Evolutionary conservation across 2,113 vertebrate species (phyloP).

Genomic region (Mustelus asterias): DNA sequence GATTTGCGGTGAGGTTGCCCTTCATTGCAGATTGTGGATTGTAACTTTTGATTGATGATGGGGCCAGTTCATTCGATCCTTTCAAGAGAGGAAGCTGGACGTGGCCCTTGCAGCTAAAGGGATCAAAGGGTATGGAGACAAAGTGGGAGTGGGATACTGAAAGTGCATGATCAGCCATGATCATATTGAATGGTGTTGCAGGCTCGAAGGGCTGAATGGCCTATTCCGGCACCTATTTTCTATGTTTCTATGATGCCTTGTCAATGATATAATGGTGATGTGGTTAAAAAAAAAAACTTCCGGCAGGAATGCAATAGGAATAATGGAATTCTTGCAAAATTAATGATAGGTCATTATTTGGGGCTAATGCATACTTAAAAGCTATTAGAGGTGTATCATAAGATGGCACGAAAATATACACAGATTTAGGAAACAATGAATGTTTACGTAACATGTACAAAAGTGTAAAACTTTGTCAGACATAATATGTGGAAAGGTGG

Average conservation of each 20-base stretch:
- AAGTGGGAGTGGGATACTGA: no score
- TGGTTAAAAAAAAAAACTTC: not conserved
- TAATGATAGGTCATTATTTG: not conserved
- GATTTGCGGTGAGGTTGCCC: not conserved
- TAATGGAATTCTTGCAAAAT: not conserved
- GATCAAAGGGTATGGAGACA: no score
- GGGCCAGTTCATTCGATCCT: no score
- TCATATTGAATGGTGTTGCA: no score
- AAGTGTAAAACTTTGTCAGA: not conserved
- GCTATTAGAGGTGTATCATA: not conserved
- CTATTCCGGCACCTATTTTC: no score
- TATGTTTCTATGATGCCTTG: not conserved
- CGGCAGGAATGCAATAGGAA: not conserved
- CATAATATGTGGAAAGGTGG: not conserved
- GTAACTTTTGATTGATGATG: not conserved
- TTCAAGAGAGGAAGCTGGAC: no score
- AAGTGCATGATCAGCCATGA: no score
- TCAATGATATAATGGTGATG: not conserved
- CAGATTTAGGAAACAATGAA: not conserved
- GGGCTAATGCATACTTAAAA: not conserved
- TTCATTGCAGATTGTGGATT: not conserved
- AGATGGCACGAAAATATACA: not conserved
- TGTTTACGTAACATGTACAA: not conserved
- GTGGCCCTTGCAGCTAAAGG: no score
- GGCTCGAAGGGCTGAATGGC: no score